Conservation (phyloP, 1,140 invertebrate genomes). For the Papilio aristodemus region DNA sequence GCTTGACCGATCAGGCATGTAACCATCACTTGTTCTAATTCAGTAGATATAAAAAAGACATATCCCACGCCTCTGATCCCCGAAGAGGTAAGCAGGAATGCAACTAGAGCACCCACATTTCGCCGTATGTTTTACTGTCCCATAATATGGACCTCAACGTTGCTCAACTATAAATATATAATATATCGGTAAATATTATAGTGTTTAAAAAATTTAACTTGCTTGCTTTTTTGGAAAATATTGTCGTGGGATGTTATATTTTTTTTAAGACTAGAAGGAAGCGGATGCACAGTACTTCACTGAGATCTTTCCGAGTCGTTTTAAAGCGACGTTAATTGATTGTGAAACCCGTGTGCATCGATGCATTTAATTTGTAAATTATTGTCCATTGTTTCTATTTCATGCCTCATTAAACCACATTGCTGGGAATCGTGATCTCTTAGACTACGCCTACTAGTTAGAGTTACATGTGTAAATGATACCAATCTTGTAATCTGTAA, state of each 20-base stretch:
- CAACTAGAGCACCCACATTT: too few relatives aligned
- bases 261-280: not conserved
- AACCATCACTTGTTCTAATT: not conserved
- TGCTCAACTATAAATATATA: too few relatives aligned
- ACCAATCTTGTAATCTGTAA: not conserved
- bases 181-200: too few relatives aligned
- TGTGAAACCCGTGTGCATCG: conserved; percentile 47
- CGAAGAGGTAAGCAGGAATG: too few relatives aligned
- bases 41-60: too few relatives aligned
- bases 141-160: too few relatives aligned
- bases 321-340: conserved; percentile 1
- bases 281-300: not conserved
- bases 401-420: conserved; percentile 57
- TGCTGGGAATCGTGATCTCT: conserved; percentile 40
- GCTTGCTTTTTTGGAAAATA: too few relatives aligned
- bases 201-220: too few relatives aligned
- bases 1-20: not conserved
- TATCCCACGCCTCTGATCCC: too few relatives aligned
- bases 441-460: not conserved
- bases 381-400: conserved; percentile 61
- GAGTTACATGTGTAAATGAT: conserved; percentile 18
- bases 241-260: not conserved
- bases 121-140: too few relatives aligned
- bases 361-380: conserved; percentile 62
- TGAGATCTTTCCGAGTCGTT: not conserved